Evolutionary conservation across 2,888 invertebrate genomes (phyloP).

Genomic region (Zaprionus obscuricornis): DNA sequence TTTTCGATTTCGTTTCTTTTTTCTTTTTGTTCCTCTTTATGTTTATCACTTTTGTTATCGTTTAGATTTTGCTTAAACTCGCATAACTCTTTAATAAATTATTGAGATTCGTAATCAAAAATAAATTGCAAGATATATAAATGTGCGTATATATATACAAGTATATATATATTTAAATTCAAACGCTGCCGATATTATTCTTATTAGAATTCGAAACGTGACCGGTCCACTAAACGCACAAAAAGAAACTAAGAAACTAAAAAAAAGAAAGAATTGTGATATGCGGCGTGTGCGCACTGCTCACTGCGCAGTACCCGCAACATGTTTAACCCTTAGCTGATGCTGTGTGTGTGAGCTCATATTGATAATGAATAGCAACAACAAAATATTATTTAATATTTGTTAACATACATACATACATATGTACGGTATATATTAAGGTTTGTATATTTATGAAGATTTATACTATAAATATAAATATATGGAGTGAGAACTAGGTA

Average conservation of each 20-base stretch:
- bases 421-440: background rate
- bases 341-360: background rate
- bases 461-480: conserved; percentile 37
- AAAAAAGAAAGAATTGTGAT: background rate
- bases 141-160: conserved; percentile 5
- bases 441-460: conserved; percentile 38
- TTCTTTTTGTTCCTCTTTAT: conserved; percentile 6
- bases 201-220: conserved; percentile 20
- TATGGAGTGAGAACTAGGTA: conserved; percentile 56
- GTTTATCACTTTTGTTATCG: background rate
- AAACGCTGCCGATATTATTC: conserved; percentile 12
- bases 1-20: conserved; percentile 16
- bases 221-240: conserved; percentile 37
- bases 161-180: background rate
- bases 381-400: too few relatives aligned
- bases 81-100: background rate
- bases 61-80: too few relatives aligned
- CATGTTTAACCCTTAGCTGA: conserved; percentile 44
- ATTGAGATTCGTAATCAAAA: conserved; percentile 13
- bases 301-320: too few relatives aligned
- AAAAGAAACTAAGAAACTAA: conserved; percentile 45
- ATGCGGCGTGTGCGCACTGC: conserved; percentile 45
- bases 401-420: conserved; percentile 6
- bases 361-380: background rate
- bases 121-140: conserved; percentile 9